Evolutionary conservation across 1,140 invertebrate species (phyloP), one percentile per base, ranked within the genome.

Genomic region (Listronotus oregonensis): DNA sequence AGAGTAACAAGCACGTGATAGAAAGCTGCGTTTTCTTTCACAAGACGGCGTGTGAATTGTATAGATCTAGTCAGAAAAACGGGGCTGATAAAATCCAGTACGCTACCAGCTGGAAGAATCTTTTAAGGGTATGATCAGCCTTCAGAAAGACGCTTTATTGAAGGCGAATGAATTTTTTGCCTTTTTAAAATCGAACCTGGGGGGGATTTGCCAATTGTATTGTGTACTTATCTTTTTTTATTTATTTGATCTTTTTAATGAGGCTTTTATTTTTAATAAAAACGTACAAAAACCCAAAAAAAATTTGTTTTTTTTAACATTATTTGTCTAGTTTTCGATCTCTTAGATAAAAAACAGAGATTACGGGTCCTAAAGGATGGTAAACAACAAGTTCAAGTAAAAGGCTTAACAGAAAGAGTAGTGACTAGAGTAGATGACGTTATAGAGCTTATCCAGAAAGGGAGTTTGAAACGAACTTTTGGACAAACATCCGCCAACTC

Each of bases 271-370:
- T 54, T 37, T 37, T 44, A 44, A 58, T 31, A 43, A 21, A 58
- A 21, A 46, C 15, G 11, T 43, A 27, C n/a, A 15, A 17, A 43
- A 34, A 32, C 21, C 5, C 21, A 27, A 27, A 5, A 27, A 27
- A 2, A 7, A 37, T 56, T 37, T 40, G 21, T 27, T 27, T 27
- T 5, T 27, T 27, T 27, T 27, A n/a, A n/a, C n/a, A n/a, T n/a
- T n/a, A n/a, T n/a, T n/a, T n/a, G n/a, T n/a, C n/a, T n/a, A 80
- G 96, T 99, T 17, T 99, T 98, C 81, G 98, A 99, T 84, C 82
- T 99, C 32, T 80, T 99, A 60, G 93, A 95, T 64, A 87, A 91
- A 68, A 87, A 91, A 70, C 95, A 98, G 79, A 66, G 74, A 12
- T 82, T 99, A n/a, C 85, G 96, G 52, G 93, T 98, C 12, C 78